Evolutionary conservation across 64 coral and sea anemone genomes (phyloP).

Genomic region (Actinia tenebrosa): DNA sequence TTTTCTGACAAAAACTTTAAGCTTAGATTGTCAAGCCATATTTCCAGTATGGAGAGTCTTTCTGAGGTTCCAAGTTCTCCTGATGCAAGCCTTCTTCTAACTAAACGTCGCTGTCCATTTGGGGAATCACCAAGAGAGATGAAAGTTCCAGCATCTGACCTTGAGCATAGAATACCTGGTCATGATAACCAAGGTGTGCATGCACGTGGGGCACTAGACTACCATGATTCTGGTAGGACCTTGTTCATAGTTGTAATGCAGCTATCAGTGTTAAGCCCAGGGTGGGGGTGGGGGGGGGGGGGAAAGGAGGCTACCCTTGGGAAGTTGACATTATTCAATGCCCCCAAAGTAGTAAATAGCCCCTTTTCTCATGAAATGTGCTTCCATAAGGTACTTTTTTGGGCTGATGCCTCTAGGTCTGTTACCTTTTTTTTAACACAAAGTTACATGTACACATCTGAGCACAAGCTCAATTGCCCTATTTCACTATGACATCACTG

Average conservation of each 20-base stretch:
- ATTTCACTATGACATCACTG: too few relatives aligned
- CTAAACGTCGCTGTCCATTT: constrained; percentile 91
- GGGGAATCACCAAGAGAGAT: constrained; percentile 68
- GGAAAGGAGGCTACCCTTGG: too few relatives aligned
- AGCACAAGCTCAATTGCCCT: too few relatives aligned
- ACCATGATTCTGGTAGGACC: not conserved
- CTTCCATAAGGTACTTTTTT: too few relatives aligned
- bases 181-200: not conserved
- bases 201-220: not conserved
- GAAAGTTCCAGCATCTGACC: constrained; percentile 42
- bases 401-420: too few relatives aligned
- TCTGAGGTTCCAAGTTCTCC: not conserved
- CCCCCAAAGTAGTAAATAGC: too few relatives aligned
- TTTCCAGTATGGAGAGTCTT: constrained; percentile 1
- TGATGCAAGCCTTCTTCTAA: constrained; percentile 50
- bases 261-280: too few relatives aligned
- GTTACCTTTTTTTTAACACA: too few relatives aligned
- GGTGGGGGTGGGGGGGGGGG: too few relatives aligned
- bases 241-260: not conserved
- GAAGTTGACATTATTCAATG: too few relatives aligned
- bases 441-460: too few relatives aligned
- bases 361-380: too few relatives aligned
- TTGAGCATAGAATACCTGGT: not conserved
- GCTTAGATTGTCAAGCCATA: not conserved
- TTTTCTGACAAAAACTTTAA: not conserved